Evolutionary conservation across 2,113 vertebrate genomes (phyloP), one percentile per base, ranked within the genome.

Genomic region (Spea multiplicata): DNA sequence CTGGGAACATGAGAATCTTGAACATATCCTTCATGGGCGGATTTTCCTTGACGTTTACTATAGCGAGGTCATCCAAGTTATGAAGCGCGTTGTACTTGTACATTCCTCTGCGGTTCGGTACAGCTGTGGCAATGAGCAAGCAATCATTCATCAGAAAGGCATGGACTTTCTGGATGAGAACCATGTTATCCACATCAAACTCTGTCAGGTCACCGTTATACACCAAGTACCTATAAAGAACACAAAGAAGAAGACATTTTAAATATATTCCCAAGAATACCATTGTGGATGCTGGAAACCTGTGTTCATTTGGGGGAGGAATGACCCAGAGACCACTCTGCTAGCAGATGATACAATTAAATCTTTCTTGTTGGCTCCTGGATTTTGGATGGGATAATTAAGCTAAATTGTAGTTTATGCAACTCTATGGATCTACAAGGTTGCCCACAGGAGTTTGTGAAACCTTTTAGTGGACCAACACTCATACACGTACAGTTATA

Each of bases 1-100:
- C 97, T 0, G 97, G 97, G 88, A 95, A 99, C 97, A 98, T 98
- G 2, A 99, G 95, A 83, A 99, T 92, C 88, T 99, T 99, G 88
- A 99, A 99, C 97, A 99, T 99, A 89, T 99, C 97, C 84, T 99
- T 99, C 96, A 98, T 98, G 8, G 97, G 96, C 0, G 96, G 95
- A 85, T 98, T 97, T 89, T 99, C 97, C 85, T 99, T 99, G 6
- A 99, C 97, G 0, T 99, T 99, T 74, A 99, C 94, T 78, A 98
- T 94, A 0, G 97, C 97, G 30, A 99, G 90, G 75, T 95, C 94
- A 8, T 99, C 96, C 12, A 99, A 89, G 3, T 96, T 93, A 57
- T 99, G 98, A 49, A 99, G 87, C 0, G 96, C 96, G 0, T 96
- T 91, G 82, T 96, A 98, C 55, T 95, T 95, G 83, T 99, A 99